Conservation (phyloP, 1,140 invertebrate species). For the Leptonema lineaticorne region DNA sequence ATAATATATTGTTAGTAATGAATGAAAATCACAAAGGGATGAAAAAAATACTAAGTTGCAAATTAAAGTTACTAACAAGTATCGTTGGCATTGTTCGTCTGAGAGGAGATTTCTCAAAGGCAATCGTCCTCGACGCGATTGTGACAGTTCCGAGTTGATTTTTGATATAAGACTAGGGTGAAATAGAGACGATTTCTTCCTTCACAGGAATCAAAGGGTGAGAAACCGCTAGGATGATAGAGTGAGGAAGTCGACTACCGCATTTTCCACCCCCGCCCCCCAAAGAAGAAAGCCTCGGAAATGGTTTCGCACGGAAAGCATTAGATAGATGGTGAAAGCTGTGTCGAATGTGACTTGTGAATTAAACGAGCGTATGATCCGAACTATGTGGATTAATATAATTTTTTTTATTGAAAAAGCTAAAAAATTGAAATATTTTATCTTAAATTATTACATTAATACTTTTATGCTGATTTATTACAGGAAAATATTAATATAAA, state of each 20-base stretch:
- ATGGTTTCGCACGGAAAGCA: neutral
- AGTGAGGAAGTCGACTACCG: no score
- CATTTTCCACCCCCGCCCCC: neutral
- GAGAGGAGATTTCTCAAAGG: conserved; percentile 16
- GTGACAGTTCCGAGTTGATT: conserved; percentile 21
- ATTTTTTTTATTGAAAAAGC: no score
- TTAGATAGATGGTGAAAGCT: conserved; percentile 2
- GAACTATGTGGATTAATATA: no score
- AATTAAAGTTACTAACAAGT: conserved; percentile 25
- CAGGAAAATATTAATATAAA: neutral
- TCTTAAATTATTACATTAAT: neutral
- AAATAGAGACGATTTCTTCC: conserved; percentile 4
- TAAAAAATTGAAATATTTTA: no score
- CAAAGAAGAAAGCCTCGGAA: no score
- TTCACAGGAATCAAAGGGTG: no score
- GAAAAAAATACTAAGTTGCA: neutral
- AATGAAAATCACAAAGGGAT: no score
- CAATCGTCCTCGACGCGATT: conserved; percentile 18
- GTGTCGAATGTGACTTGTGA: conserved; percentile 25
- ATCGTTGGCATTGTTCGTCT: conserved; percentile 4
- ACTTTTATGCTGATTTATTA: neutral
- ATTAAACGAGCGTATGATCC: conserved; percentile 1
- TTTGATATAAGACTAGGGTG: conserved; percentile 16
- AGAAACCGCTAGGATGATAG: no score
- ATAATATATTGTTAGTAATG: no score